phyloP scores from a whole-genome alignment of 2,797 vertebrate genomes.

The Microctenopoma stevenorrisi region DNA sequence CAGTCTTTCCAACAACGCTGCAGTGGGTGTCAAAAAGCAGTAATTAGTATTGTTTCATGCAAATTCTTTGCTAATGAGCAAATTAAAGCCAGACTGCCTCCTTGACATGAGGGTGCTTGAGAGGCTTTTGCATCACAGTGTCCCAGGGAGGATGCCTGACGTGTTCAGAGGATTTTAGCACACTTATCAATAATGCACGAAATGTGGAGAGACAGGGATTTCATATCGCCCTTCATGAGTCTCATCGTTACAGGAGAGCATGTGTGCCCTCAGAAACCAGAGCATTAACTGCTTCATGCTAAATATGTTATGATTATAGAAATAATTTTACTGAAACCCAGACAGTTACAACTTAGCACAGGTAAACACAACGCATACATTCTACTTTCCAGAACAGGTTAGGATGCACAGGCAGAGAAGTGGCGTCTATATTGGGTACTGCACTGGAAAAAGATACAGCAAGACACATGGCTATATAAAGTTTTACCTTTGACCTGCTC shows the following conservation, averaged over 20 bases:
- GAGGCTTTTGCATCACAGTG: constrained; percentile 68
- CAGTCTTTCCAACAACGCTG: constrained; percentile 11
- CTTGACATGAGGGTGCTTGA: constrained; percentile 57
- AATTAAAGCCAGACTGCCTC: constrained; percentile 63
- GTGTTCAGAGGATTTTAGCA: constrained; percentile 67
- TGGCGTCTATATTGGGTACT: constrained; percentile 67
- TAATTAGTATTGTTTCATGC: constrained; percentile 54
- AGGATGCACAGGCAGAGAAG: constrained; percentile 43
- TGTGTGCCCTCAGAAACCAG: constrained; percentile 66
- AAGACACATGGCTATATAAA: constrained; percentile 79
- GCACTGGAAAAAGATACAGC: constrained; percentile 69
- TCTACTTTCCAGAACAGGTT: constrained; percentile 38
- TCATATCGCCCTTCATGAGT: constrained; percentile 73
- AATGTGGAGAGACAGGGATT: constrained; percentile 71
- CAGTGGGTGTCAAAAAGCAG: constrained; percentile 22
- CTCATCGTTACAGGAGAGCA: constrained; percentile 77
- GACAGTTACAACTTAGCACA: constrained; percentile 12
- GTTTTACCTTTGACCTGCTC: constrained; percentile 78
- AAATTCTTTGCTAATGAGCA: constrained; percentile 53
- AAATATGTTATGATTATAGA: constrained; percentile 44
- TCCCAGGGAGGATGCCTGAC: constrained; percentile 58
- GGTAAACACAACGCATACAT: constrained; percentile 27
- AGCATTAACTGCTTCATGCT: constrained; percentile 39
- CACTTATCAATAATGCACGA: constrained; percentile 84
- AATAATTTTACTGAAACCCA: constrained; percentile 9